Conservation (phyloP, 2,888 invertebrate genomes). For the Siphonodentalium dalli region DNA sequence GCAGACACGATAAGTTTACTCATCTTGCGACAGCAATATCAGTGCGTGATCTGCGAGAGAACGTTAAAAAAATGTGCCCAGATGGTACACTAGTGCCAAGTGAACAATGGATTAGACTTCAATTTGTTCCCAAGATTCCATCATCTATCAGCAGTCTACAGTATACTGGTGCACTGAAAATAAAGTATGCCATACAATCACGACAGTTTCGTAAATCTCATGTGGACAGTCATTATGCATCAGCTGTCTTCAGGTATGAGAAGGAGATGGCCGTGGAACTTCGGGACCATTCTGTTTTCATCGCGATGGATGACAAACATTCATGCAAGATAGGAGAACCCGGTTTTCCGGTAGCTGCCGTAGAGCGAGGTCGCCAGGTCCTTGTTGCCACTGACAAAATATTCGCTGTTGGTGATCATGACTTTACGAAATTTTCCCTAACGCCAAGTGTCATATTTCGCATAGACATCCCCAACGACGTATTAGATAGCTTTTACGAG, state of each 20-base stretch:
- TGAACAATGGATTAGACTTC: slow-evolving; percentile 16
- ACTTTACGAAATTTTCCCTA: slow-evolving; percentile 9
- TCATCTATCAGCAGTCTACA: slow-evolving; percentile 6
- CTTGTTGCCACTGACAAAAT: not conserved
- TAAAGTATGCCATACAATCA: slow-evolving; percentile 20
- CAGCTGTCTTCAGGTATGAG: slow-evolving; percentile 3
- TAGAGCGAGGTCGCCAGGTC: not conserved
- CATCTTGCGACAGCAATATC: slow-evolving; percentile 12
- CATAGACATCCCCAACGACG: slow-evolving; percentile 7
- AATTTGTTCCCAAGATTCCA: slow-evolving; percentile 18
- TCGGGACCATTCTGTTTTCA: not conserved
- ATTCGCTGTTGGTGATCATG: slow-evolving; percentile 18
- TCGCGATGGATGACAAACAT: slow-evolving; percentile 16
- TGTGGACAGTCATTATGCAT: slow-evolving; percentile 9
- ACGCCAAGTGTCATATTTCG: slow-evolving; percentile 8
- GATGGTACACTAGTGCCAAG: slow-evolving; percentile 9
- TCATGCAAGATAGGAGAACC: slow-evolving; percentile 16
- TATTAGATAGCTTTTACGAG: slow-evolving; percentile 8
- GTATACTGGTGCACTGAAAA: slow-evolving; percentile 16
- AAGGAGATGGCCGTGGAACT: slow-evolving; percentile 7
- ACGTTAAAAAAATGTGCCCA: slow-evolving; percentile 6
- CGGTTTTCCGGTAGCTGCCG: slow-evolving; percentile 11
- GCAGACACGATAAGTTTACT: slow-evolving; percentile 5
- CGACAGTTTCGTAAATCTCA: slow-evolving; percentile 12
- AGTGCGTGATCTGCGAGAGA: slow-evolving; percentile 5